Evolutionary conservation across 2,797 vertebrate species (phyloP).

Genomic region (Dryobates pubescens): DNA sequence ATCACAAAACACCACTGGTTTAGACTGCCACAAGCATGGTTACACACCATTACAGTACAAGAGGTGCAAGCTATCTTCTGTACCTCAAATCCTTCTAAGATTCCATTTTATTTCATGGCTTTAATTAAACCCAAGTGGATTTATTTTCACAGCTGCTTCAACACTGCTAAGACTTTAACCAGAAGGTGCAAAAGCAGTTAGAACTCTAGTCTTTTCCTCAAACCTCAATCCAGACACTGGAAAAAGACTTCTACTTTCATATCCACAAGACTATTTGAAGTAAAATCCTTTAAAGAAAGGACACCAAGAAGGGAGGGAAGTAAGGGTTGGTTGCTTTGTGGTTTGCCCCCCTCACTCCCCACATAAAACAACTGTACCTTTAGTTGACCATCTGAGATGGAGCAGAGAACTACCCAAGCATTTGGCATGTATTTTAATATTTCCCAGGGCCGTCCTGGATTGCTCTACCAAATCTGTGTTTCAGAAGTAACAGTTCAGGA

Average conservation of each 20-base stretch:
- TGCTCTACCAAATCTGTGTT: background rate
- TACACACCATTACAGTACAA: background rate
- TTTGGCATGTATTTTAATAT: too few species aligned
- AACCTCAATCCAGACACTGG: background rate
- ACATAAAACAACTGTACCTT: background rate
- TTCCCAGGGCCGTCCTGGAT: accelerated
- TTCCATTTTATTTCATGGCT: background rate
- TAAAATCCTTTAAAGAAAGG: background rate
- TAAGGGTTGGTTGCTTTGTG: background rate
- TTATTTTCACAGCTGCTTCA: background rate
- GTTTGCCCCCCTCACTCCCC: too few species aligned
- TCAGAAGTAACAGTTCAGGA: background rate
- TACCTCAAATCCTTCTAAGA: background rate
- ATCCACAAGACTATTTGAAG: background rate
- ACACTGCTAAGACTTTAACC: background rate
- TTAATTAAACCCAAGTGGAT: background rate
- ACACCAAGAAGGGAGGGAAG: background rate
- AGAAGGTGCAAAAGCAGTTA: background rate
- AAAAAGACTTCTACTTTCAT: background rate
- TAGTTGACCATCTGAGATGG: background rate
- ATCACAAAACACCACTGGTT: background rate
- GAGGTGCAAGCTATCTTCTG: background rate
- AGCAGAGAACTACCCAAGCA: too few species aligned
- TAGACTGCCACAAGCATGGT: background rate
- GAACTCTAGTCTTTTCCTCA: background rate